Evolutionary conservation across 1,140 invertebrate species (phyloP).

Genomic region (Pinna nobilis): DNA sequence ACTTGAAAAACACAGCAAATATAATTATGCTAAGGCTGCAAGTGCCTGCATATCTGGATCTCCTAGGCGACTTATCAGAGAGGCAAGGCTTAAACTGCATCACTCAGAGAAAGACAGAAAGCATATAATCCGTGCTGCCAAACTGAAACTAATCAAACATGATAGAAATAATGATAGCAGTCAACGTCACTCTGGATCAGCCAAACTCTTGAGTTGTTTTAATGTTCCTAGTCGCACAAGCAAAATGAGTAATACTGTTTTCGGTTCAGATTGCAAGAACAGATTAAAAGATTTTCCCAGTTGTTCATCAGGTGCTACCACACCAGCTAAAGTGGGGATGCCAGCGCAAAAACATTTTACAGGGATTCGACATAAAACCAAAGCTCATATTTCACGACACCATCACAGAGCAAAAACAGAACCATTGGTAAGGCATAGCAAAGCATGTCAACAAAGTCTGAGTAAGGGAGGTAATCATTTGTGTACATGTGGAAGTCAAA

Average conservation of each 20-base stretch:
- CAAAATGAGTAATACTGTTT: slow-evolving; percentile 33
- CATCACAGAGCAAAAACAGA: slow-evolving; percentile 2
- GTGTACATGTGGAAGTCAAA: background rate
- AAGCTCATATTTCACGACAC: background rate
- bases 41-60: slow-evolving; percentile 1
- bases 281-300: slow-evolving; percentile 29
- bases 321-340: background rate
- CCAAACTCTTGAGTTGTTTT: slow-evolving; percentile 11
- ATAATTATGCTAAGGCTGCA: slow-evolving; percentile 53
- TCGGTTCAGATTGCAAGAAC: slow-evolving; percentile 41
- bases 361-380: background rate
- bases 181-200: slow-evolving; percentile 1
- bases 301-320: background rate
- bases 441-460: background rate
- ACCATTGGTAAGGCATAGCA: background rate
- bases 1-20: slow-evolving; percentile 34
- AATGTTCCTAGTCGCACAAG: slow-evolving; percentile 1
- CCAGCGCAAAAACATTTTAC: background rate
- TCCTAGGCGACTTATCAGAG: slow-evolving; percentile 51
- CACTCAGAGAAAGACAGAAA: slow-evolving; percentile 62
- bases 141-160: slow-evolving; percentile 50
- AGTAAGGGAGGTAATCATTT: background rate
- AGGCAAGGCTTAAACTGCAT: slow-evolving; percentile 62
- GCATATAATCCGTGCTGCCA: slow-evolving; percentile 59
- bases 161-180: slow-evolving; percentile 26